Conservation (phyloP, 2,888 invertebrate genomes). For the Conchocele bisecta region DNA sequence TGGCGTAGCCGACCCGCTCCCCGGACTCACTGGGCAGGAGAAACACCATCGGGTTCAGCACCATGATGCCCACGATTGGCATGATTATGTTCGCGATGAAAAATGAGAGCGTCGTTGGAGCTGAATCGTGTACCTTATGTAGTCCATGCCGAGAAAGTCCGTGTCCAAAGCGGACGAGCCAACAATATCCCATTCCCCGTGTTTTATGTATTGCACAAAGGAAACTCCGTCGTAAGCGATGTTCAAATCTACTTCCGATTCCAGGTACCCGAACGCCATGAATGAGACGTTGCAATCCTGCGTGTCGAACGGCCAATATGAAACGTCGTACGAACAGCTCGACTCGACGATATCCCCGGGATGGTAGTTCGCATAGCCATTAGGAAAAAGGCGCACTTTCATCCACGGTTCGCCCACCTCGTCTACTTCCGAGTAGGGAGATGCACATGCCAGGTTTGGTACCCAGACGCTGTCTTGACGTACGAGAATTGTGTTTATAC, state of each 20-base stretch:
- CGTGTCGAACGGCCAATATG: conserved; percentile 3
- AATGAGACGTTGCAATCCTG: neutral
- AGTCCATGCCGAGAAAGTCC: too few relatives aligned
- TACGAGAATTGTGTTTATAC: neutral
- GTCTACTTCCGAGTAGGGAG: neutral
- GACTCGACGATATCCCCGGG: too few relatives aligned
- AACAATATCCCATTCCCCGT: neutral
- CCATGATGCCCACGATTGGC: too few relatives aligned
- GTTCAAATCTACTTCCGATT: neutral
- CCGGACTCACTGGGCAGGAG: too few relatives aligned
- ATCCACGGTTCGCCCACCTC: neutral
- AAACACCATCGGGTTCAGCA: too few relatives aligned
- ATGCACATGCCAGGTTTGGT: neutral
- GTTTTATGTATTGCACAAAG: neutral
- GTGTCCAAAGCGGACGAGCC: too few relatives aligned
- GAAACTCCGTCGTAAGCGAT: neutral
- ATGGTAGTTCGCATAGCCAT: neutral
- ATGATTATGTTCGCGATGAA: too few relatives aligned
- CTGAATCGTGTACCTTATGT: too few relatives aligned
- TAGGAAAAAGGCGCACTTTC: neutral
- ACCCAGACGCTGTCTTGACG: neutral
- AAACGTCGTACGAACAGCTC: neutral
- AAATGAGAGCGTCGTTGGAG: too few relatives aligned
- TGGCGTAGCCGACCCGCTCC: too few relatives aligned
- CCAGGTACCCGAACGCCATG: neutral